phyloP scores from a whole-genome alignment of 2,888 invertebrate genomes.

The Eledone cirrhosa region DNA sequence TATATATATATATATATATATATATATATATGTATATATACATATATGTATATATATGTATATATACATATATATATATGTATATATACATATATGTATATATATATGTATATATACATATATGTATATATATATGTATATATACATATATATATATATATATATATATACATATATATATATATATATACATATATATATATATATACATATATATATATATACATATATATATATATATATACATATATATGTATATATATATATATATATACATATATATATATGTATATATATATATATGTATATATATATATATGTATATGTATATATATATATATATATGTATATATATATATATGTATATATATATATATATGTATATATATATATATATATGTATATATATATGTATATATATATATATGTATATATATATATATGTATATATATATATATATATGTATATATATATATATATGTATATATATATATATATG shows the following conservation, averaged over 20 bases:
- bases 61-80: neutral
- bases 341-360: neutral
- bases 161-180: neutral
- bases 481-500: neutral
- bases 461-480: neutral
- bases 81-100: neutral
- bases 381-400: neutral
- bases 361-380: neutral
- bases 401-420: neutral
- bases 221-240: neutral
- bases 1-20: no score
- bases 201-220: neutral
- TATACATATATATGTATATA: neutral
- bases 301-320: neutral
- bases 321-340: neutral
- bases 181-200: neutral
- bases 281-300: neutral
- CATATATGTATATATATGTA: neutral
- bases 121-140: neutral
- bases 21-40: neutral
- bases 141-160: neutral
- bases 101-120: neutral
- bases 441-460: neutral
- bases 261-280: slow-evolving; percentile 10
- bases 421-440: neutral